A percentile compares a stretch with the other conserved stretches of the same genome.
Conservation (phyloP, 2,113 vertebrate genomes). For the Urocynchramus pylzowi region DNA sequence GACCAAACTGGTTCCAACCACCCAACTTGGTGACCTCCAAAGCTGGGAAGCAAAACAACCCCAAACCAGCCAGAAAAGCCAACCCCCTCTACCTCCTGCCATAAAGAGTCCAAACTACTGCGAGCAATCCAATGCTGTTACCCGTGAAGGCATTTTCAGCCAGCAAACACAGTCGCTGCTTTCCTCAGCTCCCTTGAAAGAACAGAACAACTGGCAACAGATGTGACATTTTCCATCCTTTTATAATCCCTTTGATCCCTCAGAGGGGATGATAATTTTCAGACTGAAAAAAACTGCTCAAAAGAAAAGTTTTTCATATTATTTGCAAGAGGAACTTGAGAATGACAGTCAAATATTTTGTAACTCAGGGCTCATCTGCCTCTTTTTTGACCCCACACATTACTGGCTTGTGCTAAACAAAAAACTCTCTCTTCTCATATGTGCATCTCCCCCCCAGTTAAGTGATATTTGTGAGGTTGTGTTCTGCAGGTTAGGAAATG, state of each 20-base stretch:
- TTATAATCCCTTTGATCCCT: background rate
- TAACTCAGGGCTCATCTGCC: accelerated
- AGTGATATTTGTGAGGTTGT: background rate
- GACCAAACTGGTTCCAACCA: background rate
- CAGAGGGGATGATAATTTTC: background rate
- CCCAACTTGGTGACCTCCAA: background rate
- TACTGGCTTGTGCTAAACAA: background rate
- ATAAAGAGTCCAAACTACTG: background rate
- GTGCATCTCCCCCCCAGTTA: accelerated
- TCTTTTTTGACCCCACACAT: background rate
- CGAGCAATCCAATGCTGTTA: background rate
- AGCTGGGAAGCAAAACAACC: background rate
- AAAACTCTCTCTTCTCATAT: accelerated
- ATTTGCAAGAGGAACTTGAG: background rate
- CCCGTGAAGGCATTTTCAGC: background rate
- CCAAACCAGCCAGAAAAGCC: background rate
- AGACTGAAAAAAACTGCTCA: background rate
- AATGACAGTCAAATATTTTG: background rate
- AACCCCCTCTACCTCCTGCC: background rate
- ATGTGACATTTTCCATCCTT: background rate
- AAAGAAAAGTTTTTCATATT: background rate
- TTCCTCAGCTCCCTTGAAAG: background rate
- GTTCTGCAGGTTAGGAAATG: background rate
- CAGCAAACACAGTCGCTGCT: background rate
- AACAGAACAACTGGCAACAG: background rate